Evolutionary conservation across 1,140 invertebrate genomes (phyloP).

Genomic region (Solenopsis fugax): DNA sequence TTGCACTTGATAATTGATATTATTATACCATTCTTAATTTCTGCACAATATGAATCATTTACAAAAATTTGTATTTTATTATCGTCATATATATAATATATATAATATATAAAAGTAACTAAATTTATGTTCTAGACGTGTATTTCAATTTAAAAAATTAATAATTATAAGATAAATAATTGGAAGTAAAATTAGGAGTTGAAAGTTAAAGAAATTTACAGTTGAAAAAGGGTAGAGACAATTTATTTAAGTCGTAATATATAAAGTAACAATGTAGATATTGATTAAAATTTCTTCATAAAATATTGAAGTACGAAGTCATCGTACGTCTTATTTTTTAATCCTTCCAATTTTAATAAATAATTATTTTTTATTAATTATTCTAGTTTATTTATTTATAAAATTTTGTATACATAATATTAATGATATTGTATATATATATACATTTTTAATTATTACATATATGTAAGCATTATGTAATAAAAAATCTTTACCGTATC

Average conservation of each 20-base stretch:
- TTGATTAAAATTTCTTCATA: constrained; percentile 3
- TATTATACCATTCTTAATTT: not conserved
- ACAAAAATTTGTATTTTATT: not conserved
- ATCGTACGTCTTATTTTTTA: not conserved
- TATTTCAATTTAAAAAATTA: not conserved
- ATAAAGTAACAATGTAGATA: not conserved
- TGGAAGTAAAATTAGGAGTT: not conserved
- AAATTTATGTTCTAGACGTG: not conserved
- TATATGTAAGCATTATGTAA: not conserved
- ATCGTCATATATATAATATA: not conserved
- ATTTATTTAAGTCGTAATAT: not conserved
- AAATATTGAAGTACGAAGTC: not conserved
- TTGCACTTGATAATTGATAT: not conserved
- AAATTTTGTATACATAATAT: not conserved
- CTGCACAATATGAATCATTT: not conserved
- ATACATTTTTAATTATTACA: constrained; percentile 4
- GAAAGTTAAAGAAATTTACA: not conserved
- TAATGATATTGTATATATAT: not conserved
- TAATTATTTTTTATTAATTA: not conserved
- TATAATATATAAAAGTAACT: not conserved
- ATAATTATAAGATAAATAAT: not conserved
- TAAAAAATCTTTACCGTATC: not conserved
- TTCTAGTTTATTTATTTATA: not conserved
- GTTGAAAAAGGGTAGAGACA: not conserved
- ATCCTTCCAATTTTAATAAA: not conserved